A percentile compares a stretch with the other conserved stretches of the same genome.
Conservation (phyloP, 2,113 vertebrate genomes). For the Nyctereutes procyonoides region DNA sequence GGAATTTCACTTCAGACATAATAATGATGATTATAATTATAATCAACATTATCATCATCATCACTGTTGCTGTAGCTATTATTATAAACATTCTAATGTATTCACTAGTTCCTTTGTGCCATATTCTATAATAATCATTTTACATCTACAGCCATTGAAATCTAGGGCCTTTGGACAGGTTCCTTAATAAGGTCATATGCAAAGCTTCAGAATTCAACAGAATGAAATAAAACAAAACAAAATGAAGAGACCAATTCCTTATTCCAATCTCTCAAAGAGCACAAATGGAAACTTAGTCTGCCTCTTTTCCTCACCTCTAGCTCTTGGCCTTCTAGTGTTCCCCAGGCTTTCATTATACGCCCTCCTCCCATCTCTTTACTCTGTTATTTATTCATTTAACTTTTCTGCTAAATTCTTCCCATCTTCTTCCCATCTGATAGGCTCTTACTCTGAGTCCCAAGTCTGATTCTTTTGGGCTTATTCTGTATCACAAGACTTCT, state of each 20-base stretch:
- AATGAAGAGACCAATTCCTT: not conserved
- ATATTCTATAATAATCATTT: not conserved
- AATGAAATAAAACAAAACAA: not conserved
- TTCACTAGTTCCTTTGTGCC: not conserved
- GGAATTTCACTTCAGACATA: conserved; percentile 24
- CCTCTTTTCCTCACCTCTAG: not conserved
- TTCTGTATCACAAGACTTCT: not conserved
- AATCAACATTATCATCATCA: not conserved
- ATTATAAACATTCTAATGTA: not conserved
- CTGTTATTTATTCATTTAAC: not conserved
- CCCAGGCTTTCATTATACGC: not conserved
- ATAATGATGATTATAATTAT: not conserved
- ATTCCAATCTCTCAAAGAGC: not conserved
- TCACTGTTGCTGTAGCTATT: not conserved
- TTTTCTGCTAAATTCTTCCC: not conserved
- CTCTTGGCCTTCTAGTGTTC: not conserved
- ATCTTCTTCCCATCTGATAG: not conserved
- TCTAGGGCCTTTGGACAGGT: not conserved
- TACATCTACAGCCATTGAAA: not conserved
- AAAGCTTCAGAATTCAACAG: not conserved
- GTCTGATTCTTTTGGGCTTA: not conserved
- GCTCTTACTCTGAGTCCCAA: not conserved
- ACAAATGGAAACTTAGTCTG: not conserved
- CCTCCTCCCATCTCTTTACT: not conserved
- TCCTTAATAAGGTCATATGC: not conserved